Base-by-base conservation (phyloP, 2,888 invertebrate species). In the Nomada ferruginata region DNA sequence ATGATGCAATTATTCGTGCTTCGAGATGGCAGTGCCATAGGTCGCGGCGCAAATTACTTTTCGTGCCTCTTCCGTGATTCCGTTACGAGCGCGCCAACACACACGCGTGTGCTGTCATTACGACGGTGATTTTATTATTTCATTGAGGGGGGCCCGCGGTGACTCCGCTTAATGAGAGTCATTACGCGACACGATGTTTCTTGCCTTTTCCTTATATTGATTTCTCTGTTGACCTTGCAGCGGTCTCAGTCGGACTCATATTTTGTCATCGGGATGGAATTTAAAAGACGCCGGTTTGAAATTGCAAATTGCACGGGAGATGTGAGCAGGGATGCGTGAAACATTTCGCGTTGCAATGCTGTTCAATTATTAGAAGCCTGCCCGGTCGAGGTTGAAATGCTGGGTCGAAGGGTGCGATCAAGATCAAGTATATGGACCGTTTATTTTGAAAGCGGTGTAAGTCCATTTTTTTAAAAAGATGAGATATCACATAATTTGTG, bases 1-100 rank as follows among this genome's bases (percentile, higher is more conserved):
- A 88, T 82, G 88, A 84, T 71, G 88, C 88, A 88, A 88, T 88
- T 88, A 88, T 84, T 86, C 80, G 85, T 76, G 76, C 83, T 76
- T 76, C 68, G 84, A 66, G 88, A 85, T 71, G 88, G 77, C 86
- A 60, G 72, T 84, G 88, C 80, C 86, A 80, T 23, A 68, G 88
- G 83, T 86, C 88, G 77, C 70, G 79, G 80, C 68, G 85, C 76
- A 86, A 88, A 88, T 88, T 84, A 87, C 86, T 85, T 88, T 86
- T 83, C 84, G 63, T 65, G 71, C 79, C 76, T 69, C 85, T 83
- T 84, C 80, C 79, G 76, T 42, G 76, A 76, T 85, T 86, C 79
- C 84, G 84, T 85, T 82, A 85, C 72, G 68, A 63, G 73, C 66
- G 11, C 75, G 57, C 52, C 42, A 20, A n/a, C 50, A 55, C 74